Evolutionary conservation across 1,140 invertebrate species (phyloP).

Genomic region (Drosophila arizonae): DNA sequence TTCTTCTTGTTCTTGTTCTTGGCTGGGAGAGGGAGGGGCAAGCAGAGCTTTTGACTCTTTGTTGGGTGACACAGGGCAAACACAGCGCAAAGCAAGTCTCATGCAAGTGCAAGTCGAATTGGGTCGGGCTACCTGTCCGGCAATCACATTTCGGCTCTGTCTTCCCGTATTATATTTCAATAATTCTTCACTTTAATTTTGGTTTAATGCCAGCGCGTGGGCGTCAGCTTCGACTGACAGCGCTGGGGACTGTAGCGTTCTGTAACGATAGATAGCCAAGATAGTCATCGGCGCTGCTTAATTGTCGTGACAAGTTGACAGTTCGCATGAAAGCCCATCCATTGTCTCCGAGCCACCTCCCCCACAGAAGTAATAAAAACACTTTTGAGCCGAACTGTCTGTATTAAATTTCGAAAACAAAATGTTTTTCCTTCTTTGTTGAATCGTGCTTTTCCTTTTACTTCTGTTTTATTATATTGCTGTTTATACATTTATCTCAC

Average conservation of each 20-base stretch:
- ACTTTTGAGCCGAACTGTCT: conserved; percentile 20
- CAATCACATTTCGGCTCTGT: conserved; percentile 1
- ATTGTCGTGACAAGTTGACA: conserved; percentile 79
- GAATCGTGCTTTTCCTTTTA: conserved; percentile 25
- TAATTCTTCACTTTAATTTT: conserved; percentile 65
- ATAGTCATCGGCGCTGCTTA: conserved; percentile 69
- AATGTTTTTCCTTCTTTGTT: conserved; percentile 36
- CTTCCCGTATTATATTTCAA: conserved; percentile 62
- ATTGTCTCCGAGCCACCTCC: conserved; percentile 50
- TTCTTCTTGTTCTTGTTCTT: background rate
- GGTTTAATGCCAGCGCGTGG: conserved; percentile 57
- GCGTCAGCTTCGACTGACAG: conserved; percentile 29
- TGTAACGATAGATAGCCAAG: conserved; percentile 55
- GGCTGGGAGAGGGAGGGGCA: background rate
- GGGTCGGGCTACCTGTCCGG: conserved; percentile 54
- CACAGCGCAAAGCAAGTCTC: conserved; percentile 3
- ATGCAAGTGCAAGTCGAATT: conserved; percentile 63
- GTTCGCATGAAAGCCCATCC: conserved; percentile 74
- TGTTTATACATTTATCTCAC: conserved; percentile 70
- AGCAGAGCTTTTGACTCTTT: conserved; percentile 18
- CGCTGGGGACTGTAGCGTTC: background rate
- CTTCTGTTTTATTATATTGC: background rate
- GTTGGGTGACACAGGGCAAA: conserved; percentile 40
- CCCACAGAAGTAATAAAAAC: background rate
- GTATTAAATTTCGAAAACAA: conserved; percentile 61